A percentile compares a stretch with the other conserved stretches of the same genome.
phyloP scores from a whole-genome alignment of 2,113 vertebrate genomes.

The Lutjanus erythropterus region DNA sequence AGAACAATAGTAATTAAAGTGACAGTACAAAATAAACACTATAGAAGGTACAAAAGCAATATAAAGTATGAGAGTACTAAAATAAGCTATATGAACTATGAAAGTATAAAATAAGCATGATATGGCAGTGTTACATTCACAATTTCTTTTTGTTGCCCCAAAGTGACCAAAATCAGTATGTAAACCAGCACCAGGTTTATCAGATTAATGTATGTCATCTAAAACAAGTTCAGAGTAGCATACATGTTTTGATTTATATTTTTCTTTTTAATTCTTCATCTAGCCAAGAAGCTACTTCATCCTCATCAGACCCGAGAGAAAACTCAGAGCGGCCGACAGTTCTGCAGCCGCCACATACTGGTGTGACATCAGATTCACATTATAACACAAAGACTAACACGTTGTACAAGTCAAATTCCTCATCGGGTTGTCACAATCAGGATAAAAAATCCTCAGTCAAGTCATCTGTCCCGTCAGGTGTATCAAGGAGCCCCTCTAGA shows the following conservation, averaged over 20 bases:
- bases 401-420: conserved; percentile 18
- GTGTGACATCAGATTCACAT: conserved; percentile 26
- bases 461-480: conserved; percentile 10
- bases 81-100: no score
- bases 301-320: conserved; percentile 24
- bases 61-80: no score
- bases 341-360: conserved; percentile 2
- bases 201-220: not conserved
- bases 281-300: conserved; percentile 44
- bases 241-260: not conserved
- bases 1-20: no score
- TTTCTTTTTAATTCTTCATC: conserved; percentile 21
- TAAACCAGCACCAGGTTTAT: not conserved
- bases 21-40: no score
- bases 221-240: not conserved
- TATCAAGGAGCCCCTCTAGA: not conserved
- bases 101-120: no score
- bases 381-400: not conserved
- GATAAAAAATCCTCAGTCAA: not conserved
- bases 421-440: not conserved
- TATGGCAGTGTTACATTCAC: no score
- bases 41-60: no score
- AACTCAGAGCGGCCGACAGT: not conserved
- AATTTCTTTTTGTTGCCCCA: no score
- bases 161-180: no score